A percentile compares a stretch with the other conserved stretches of the same genome.
Conservation (phyloP, 2,113 vertebrate genomes). For the Oryzias javanicus region DNA sequence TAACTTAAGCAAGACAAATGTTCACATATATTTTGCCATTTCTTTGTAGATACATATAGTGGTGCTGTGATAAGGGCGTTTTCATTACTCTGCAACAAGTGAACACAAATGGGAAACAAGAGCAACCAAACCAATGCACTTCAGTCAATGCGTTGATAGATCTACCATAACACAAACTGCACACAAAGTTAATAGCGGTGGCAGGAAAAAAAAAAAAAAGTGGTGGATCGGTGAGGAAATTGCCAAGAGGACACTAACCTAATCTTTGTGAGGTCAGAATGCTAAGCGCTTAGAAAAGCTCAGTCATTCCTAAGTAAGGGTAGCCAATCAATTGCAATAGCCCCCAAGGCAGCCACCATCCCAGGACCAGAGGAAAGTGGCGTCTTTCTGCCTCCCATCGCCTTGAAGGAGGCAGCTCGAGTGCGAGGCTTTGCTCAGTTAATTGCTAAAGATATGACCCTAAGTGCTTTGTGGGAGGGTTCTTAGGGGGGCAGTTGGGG, state of each 20-base stretch:
- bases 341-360: conserved; percentile 50
- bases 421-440: conserved; percentile 50
- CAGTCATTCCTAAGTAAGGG: conserved; percentile 66
- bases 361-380: conserved; percentile 37
- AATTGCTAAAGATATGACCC: conserved; percentile 70
- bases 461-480: conserved; percentile 46
- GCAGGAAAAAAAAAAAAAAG: conserved; percentile 17
- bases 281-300: conserved; percentile 50
- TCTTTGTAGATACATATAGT: background rate
- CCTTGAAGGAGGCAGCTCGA: conserved; percentile 47
- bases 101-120: conserved; percentile 9
- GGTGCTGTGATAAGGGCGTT: conserved; percentile 25
- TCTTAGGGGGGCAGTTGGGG: conserved; percentile 52
- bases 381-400: conserved; percentile 21
- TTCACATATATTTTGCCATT: background rate
- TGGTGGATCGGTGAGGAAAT: conserved; percentile 62
- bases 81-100: conserved; percentile 24
- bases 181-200: conserved; percentile 32
- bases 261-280: conserved; percentile 66
- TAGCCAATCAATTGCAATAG: conserved; percentile 65
- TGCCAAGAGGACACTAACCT: conserved; percentile 62
- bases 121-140: conserved; percentile 26
- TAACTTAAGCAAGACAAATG: background rate
- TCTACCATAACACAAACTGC: conserved; percentile 16
- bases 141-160: conserved; percentile 33